These are phyloP conservation scores for Coptodon bakossiorum DNA, from an alignment of 2,113 vertebrate species.

Conservation along the genomic window DNA sequence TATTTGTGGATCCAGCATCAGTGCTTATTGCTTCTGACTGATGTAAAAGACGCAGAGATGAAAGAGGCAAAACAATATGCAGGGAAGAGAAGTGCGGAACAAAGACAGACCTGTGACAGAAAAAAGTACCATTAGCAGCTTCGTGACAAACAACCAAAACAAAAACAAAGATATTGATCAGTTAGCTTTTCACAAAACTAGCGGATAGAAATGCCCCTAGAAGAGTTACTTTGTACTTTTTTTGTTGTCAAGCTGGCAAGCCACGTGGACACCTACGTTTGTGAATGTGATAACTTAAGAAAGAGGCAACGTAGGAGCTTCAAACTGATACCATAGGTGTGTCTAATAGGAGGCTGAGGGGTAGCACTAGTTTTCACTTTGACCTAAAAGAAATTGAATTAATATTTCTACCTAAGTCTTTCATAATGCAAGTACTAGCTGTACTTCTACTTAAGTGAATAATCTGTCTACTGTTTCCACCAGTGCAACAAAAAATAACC, in stretches of 20 bases:
- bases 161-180: neutral
- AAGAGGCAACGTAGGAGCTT: neutral
- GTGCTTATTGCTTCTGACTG: neutral
- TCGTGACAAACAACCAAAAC: neutral
- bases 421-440: neutral
- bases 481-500: neutral
- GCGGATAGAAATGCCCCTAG: neutral
- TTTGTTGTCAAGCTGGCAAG: neutral
- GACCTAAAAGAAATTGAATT: neutral
- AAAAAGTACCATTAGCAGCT: neutral
- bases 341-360: neutral
- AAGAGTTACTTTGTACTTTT: neutral
- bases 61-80: neutral
- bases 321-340: neutral
- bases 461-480: neutral
- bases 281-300: neutral
- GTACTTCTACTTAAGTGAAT: neutral
- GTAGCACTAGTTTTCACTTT: neutral
- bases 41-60: neutral
- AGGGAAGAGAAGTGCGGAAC: neutral
- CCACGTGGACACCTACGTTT: neutral
- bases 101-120: neutral
- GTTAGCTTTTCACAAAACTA: neutral
- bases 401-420: neutral
- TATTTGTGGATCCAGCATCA: neutral